Base-by-base conservation (phyloP, 2,888 invertebrate species). In the Itoplectis maculator region DNA sequence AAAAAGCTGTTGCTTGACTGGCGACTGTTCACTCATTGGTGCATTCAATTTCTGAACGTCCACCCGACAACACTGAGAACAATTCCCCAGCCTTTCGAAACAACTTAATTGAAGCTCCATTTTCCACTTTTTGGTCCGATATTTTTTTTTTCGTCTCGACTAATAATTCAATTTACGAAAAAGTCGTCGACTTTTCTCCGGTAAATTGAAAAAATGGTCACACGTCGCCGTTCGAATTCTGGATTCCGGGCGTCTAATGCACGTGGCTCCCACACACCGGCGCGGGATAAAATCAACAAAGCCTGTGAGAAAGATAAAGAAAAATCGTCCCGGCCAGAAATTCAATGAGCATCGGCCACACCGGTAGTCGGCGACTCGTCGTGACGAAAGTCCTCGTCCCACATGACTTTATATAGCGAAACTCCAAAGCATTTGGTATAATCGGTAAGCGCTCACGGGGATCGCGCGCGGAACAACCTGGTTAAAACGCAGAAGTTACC, bases 361-460 rank as follows among this genome's bases (percentile, higher is more conserved):
- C 76, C 82, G 82, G 76, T 79, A 82, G 78, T 82, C n/a, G n/a
- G n/a, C n/a, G n/a, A n/a, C 74, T 79, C 59, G 78, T 84, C 84
- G 81, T 84, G 89, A 87, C 87, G 89, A 89, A 89, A 89, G 89
- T n/a, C 87, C 89, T 89, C 88, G 90, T 88, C 89, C 89, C 82
- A 87, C 82, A 88, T 90, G 82, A 79, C 90, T 90, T 86, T 89
- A 90, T 90, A 89, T 86, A 89, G 90, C 82, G 79, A 82, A 78
- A n/a, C n/a, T 78, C 59, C 59, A 65, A 56, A 78, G 69, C 78
- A 73, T 79, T 82, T 82, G 56, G 74, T 63, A 73, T 75, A 77
- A 77, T 75, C 35, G 69, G n/a, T n/a, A n/a, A 56, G n/a, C 54
- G 51, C 29, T 2, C 29, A 5, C 29, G 42, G 45, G 49, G 66